Conservation (phyloP, 2,113 vertebrate genomes). For the Crotalus tigris region DNA sequence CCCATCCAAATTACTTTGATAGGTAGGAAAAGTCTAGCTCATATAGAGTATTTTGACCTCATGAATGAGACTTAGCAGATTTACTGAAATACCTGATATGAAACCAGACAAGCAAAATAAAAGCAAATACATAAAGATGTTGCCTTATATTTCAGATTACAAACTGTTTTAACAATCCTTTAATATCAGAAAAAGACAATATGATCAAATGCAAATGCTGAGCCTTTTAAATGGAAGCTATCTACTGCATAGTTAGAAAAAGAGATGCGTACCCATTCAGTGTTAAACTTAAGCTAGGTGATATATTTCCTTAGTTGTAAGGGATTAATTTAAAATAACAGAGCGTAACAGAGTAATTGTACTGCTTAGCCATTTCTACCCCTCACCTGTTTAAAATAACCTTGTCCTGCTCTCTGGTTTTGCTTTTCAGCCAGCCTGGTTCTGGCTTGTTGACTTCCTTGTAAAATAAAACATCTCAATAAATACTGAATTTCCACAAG, state of each 20-base stretch:
- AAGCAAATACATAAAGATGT: background rate
- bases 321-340: background rate
- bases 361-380: background rate
- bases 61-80: background rate
- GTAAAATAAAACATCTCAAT: background rate
- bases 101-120: background rate
- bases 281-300: background rate
- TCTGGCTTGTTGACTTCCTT: background rate
- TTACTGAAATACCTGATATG: background rate
- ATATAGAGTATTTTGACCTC: background rate
- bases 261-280: background rate
- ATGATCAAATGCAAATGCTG: background rate
- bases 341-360: background rate
- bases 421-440: background rate
- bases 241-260: background rate
- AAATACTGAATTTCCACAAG: background rate
- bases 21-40: background rate
- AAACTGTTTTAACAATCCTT: background rate
- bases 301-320: background rate
- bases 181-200: background rate
- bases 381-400: background rate
- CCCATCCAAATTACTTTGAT: background rate
- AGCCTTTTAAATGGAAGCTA: background rate
- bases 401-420: background rate
- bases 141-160: background rate